Evolutionary conservation across 2,888 invertebrate species (phyloP), one percentile per base, ranked within the genome.

Genomic region (Brachypterus glaber): DNA sequence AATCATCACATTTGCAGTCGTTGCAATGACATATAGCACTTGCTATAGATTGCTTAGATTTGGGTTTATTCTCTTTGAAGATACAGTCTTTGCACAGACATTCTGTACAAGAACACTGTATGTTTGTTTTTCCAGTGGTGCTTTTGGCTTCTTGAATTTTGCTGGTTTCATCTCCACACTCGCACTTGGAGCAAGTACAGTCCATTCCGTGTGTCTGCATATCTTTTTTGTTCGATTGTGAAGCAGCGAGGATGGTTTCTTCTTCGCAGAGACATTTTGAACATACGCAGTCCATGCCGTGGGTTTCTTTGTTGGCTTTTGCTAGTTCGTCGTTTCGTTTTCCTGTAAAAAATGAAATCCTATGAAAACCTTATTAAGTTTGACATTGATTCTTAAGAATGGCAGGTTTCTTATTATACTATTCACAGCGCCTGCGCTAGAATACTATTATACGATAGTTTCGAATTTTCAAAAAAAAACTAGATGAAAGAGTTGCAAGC

Each of bases 121-220:
- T 27, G 13, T 18, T n/a, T 30, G 32, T 3, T 16, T 11, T 2
- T 26, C 14, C 17, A 35, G 17, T 8, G 24, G 5, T 4, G 11
- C 30, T 35, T 31, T 34, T 17, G n/a, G 21, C 8, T 17, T 38
- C 21, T 17, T 15, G n/a, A 29, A 17, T 11, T 5, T 15, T 2
- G 12, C 25, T 18, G 30, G 17, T n/a, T 32, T 31, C 42, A 5
- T 29, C 38, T 16, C 34, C 38, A 29, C 42, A 39, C 11, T 21
- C 30, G 43, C 39, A 48, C n/a, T 33, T 37, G 8, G 26, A 43
- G 35, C 48, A 48, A 3, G 30, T 44, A 17, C 46, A 46, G 2
- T 27, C 40, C 17, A 12, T 27, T 2, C n/a, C 14, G 17, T 35
- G 40, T 9, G 29, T 16, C 25, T 21, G 21, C 9, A 11, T 16